These are phyloP conservation scores for Sphenodon punctatus DNA, from an alignment of 2,797 vertebrate species.

Conservation along the genomic window DNA sequence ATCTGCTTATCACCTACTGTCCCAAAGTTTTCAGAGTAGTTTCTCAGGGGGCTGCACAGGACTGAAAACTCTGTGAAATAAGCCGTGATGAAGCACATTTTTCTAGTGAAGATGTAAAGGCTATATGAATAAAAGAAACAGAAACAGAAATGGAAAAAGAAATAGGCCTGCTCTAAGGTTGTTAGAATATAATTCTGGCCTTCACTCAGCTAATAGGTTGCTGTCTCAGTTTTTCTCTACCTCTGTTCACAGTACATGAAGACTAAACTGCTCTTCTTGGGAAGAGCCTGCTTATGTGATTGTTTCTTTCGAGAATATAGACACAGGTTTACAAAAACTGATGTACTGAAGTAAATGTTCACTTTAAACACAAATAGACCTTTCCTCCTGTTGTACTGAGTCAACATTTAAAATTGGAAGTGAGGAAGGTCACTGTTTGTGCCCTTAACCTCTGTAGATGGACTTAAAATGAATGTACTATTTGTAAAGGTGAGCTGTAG, in stretches of 20 bases:
- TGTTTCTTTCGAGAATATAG: slow-evolving; percentile 26
- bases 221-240: slow-evolving; percentile 24
- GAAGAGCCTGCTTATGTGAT: not conserved
- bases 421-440: not conserved
- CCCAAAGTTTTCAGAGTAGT: slow-evolving; percentile 51
- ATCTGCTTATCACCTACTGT: slow-evolving; percentile 19
- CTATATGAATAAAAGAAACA: slow-evolving; percentile 58
- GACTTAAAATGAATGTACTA: slow-evolving; percentile 13
- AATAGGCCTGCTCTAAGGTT: slow-evolving; percentile 45
- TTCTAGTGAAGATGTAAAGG: slow-evolving; percentile 53
- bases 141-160: slow-evolving; percentile 34
- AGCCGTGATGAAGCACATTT: slow-evolving; percentile 22
- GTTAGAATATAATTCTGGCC: slow-evolving; percentile 53
- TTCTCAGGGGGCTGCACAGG: slow-evolving; percentile 22
- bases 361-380: not conserved
- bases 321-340: slow-evolving; percentile 4
- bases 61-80: slow-evolving; percentile 52
- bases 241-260: slow-evolving; percentile 43
- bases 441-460: not conserved
- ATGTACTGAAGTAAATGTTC: slow-evolving; percentile 24
- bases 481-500: slow-evolving; percentile 4
- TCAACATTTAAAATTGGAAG: slow-evolving; percentile 32
- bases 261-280: not conserved
- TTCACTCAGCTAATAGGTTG: slow-evolving; percentile 37
- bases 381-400: not conserved